Percentiles rank a stretch among this genome's conserved stretches.
phyloP scores from a whole-genome alignment of 2,113 vertebrate species.

The Oreocharis arfaki region DNA sequence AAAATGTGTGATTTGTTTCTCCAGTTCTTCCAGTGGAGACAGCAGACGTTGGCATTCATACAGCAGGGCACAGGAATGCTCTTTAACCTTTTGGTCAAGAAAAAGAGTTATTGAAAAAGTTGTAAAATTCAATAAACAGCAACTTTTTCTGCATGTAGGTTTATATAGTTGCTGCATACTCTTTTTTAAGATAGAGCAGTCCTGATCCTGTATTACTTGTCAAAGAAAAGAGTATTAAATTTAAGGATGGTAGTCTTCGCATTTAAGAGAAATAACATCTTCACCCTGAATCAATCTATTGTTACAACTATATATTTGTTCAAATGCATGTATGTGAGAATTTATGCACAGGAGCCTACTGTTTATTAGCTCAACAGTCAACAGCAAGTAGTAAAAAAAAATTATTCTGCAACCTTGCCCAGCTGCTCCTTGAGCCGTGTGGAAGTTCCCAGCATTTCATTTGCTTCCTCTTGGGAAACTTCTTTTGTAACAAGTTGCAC shows the following conservation, averaged over 20 bases:
- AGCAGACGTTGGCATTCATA: conserved; percentile 83
- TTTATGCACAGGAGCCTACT: neutral
- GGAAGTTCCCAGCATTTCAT: conserved; percentile 79
- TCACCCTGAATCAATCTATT: neutral
- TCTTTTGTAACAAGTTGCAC: conserved; percentile 87
- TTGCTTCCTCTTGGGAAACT: conserved; percentile 79
- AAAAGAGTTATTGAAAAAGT: neutral
- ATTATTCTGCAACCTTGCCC: conserved; percentile 74
- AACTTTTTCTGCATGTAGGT: neutral
- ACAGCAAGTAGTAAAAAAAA: neutral
- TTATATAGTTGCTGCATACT: neutral
- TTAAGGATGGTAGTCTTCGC: neutral
- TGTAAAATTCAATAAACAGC: neutral
- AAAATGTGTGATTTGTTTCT: conserved; percentile 87
- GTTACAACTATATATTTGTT: neutral
- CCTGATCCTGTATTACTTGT: neutral
- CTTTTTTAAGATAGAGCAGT: neutral
- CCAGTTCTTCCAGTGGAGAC: conserved; percentile 85
- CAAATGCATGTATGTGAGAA: neutral
- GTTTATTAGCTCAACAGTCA: neutral
- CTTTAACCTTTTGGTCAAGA: conserved; percentile 79
- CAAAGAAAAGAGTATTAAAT: neutral
- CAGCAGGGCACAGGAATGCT: conserved; percentile 77
- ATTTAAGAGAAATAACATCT: neutral
- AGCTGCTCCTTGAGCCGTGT: conserved; percentile 85